Percentiles rank a stretch among this genome's conserved stretches.
Evolutionary conservation across 1,140 invertebrate species (phyloP).

Genomic region (Drosophila takahashii): DNA sequence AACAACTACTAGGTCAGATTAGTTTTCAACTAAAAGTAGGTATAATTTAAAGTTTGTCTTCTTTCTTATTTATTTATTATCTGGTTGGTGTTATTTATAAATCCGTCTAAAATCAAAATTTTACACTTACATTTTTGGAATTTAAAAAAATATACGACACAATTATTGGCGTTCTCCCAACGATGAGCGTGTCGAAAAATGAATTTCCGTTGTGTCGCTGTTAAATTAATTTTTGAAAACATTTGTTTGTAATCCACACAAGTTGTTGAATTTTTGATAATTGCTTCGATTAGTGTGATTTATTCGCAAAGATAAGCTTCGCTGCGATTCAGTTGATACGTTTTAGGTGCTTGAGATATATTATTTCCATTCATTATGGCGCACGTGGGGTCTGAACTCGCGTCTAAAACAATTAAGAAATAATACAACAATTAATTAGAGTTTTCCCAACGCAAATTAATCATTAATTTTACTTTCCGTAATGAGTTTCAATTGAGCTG

Average conservation of each 20-base stretch:
- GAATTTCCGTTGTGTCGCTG: background rate
- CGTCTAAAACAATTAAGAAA: constrained; percentile 42
- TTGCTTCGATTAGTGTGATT: constrained; percentile 34
- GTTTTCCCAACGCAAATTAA: constrained; percentile 44
- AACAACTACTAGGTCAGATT: too few relatives aligned
- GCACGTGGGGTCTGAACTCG: constrained; percentile 23
- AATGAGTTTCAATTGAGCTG: constrained; percentile 35
- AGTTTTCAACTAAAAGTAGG: too few relatives aligned
- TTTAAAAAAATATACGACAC: background rate
- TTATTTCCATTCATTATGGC: constrained; percentile 33
- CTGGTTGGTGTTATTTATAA: too few relatives aligned
- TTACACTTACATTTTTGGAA: background rate
- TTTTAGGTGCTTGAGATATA: constrained; percentile 24
- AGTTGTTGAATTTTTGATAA: constrained; percentile 34
- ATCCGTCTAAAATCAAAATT: too few relatives aligned
- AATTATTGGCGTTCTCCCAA: background rate
- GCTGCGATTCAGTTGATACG: constrained; percentile 5
- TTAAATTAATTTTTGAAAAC: background rate
- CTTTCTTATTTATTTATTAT: too few relatives aligned
- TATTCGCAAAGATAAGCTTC: constrained; percentile 29
- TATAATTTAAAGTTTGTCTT: too few relatives aligned
- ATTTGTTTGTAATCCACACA: background rate
- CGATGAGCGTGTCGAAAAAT: background rate
- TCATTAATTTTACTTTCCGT: constrained; percentile 35
- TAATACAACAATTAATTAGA: constrained; percentile 53